These are phyloP conservation scores for Papilio helenus DNA, from an alignment of 1,140 invertebrate species.

Conservation along the genomic window DNA sequence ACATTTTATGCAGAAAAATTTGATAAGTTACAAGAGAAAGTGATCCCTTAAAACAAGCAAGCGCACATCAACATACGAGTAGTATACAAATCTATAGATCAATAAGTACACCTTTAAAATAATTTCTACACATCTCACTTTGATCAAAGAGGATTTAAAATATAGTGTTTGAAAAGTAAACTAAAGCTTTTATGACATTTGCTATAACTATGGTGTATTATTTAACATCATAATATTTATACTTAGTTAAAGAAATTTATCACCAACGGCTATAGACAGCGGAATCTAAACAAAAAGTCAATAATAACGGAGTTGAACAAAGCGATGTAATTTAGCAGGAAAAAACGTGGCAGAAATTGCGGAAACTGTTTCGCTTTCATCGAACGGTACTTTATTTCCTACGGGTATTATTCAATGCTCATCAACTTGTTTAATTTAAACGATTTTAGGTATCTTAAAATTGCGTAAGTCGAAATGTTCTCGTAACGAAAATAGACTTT, in stretches of 20 bases:
- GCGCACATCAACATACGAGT: not conserved
- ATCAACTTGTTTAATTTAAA: slow-evolving; percentile 1
- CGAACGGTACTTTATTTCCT: slow-evolving; percentile 8
- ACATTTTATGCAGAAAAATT: not conserved
- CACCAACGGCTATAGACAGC: not conserved
- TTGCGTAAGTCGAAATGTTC: not conserved
- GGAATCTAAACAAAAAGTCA: not conserved
- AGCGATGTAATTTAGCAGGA: slow-evolving; percentile 7
- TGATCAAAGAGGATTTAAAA: not conserved
- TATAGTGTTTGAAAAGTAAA: not conserved
- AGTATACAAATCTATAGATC: not conserved
- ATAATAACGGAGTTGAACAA: slow-evolving; percentile 14
- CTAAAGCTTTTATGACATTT: not conserved
- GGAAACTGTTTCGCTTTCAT: slow-evolving; percentile 9
- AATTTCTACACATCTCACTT: not conserved
- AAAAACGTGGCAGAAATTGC: slow-evolving; percentile 17
- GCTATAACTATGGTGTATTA: not conserved
- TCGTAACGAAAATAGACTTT: not conserved
- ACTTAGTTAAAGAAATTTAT: not conserved
- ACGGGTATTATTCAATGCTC: not conserved
- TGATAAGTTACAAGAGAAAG: not conserved
- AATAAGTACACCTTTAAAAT: not conserved
- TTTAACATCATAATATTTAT: not conserved
- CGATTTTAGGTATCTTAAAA: not conserved
- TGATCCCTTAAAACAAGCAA: not conserved